Conservation (phyloP, 2,888 invertebrate species). For the Himalopsyche tibetana region DNA sequence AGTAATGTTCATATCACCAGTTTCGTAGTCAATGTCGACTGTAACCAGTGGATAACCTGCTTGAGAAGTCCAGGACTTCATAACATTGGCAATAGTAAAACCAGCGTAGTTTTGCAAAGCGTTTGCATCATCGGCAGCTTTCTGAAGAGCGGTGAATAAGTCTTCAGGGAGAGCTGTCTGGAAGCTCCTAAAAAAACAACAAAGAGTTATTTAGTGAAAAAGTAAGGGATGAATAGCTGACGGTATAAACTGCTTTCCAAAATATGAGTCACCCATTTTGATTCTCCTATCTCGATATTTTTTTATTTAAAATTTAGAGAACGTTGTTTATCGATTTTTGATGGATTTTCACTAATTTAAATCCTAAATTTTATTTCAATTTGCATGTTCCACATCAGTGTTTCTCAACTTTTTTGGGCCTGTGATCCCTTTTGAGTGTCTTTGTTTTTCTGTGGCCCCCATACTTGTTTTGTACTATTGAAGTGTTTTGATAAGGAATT, state of each 20-base stretch:
- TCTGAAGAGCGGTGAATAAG: conserved; percentile 74
- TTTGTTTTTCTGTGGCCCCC: too few relatives aligned
- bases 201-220: not conserved
- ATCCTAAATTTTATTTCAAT: conserved; percentile 11
- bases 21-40: conserved; percentile 74
- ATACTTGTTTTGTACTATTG: too few relatives aligned
- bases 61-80: conserved; percentile 80
- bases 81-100: conserved; percentile 71
- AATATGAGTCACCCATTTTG: too few relatives aligned
- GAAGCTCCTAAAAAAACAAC: conserved; percentile 29
- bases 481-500: too few relatives aligned
- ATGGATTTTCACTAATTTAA: too few relatives aligned
- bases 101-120: conserved; percentile 69
- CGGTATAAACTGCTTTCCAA: too few relatives aligned
- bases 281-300: too few relatives aligned
- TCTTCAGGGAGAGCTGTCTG: conserved; percentile 74
- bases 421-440: too few relatives aligned
- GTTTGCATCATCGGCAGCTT: conserved; percentile 68
- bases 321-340: too few relatives aligned
- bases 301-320: too few relatives aligned
- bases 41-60: conserved; percentile 79
- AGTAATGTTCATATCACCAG: conserved; percentile 71
- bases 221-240: not conserved
- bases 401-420: too few relatives aligned
- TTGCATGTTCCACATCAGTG: not conserved